These are phyloP conservation scores for Drosophila atroscutellata DNA, from an alignment of 2,888 invertebrate genomes.

Conservation along the genomic window DNA sequence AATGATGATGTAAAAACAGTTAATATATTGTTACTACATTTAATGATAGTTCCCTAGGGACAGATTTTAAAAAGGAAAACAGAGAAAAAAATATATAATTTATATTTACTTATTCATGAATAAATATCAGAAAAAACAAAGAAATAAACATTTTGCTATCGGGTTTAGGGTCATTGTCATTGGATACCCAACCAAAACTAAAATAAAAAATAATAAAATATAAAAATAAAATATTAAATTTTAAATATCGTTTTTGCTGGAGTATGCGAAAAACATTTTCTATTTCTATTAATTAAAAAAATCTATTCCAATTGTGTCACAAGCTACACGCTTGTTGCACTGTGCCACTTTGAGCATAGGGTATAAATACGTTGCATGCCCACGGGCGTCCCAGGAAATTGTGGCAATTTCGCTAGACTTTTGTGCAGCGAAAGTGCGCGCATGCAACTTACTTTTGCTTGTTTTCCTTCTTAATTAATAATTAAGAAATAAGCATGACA, in stretches of 20 bases:
- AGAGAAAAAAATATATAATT: not conserved
- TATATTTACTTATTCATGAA: not conserved
- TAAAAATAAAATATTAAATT: not conserved
- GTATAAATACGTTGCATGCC: slow-evolving; percentile 54
- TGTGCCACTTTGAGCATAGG: not conserved
- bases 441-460: slow-evolving; percentile 74
- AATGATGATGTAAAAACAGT: not conserved
- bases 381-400: slow-evolving; percentile 68
- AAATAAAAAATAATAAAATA: not conserved
- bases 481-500: slow-evolving; percentile 77
- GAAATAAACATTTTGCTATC: not conserved
- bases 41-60: not conserved
- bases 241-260: not conserved
- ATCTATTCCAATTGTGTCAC: not conserved
- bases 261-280: no score
- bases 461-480: slow-evolving; percentile 79
- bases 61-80: not conserved
- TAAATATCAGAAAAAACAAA: not conserved
- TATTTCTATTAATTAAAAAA: not conserved
- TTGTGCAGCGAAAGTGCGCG: slow-evolving; percentile 66
- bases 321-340: not conserved
- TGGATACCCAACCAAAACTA: not conserved
- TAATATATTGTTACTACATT: not conserved
- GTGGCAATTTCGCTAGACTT: slow-evolving; percentile 69
- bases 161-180: not conserved